Evolutionary conservation across 2,888 invertebrate species (phyloP).

Genomic region (Synanthedon tipuliformis): DNA sequence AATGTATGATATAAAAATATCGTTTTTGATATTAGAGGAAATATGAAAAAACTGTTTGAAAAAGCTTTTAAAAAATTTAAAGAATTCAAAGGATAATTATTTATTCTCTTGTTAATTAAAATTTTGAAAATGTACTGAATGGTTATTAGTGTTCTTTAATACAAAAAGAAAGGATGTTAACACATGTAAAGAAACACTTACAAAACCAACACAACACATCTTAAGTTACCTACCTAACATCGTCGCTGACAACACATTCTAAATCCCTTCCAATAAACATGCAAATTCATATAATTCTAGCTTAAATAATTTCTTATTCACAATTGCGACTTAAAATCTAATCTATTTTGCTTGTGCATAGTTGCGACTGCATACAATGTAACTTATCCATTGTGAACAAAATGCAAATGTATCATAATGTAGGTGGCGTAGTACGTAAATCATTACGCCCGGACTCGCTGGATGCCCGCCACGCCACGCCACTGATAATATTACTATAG

Average conservation of each 20-base stretch:
- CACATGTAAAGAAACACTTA: too few species aligned
- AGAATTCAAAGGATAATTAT: too few species aligned
- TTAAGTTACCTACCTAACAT: not conserved
- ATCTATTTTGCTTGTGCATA: slow-evolving; percentile 10
- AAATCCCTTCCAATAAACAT: not conserved
- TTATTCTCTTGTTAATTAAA: too few species aligned
- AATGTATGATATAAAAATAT: too few species aligned
- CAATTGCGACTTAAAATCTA: slow-evolving; percentile 1
- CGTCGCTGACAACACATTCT: not conserved
- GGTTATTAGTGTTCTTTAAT: too few species aligned
- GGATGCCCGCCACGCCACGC: slow-evolving; percentile 32
- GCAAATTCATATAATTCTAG: not conserved
- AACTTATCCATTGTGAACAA: slow-evolving; percentile 25
- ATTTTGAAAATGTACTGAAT: too few species aligned
- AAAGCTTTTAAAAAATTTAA: too few species aligned
- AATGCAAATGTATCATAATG: slow-evolving; percentile 38
- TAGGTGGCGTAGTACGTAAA: slow-evolving; percentile 27
- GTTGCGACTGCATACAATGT: slow-evolving; percentile 9
- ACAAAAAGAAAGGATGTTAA: too few species aligned
- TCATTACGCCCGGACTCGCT: slow-evolving; percentile 27
- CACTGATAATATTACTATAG: slow-evolving; percentile 40
- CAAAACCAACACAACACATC: too few species aligned
- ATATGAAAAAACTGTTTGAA: too few species aligned
- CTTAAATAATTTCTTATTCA: not conserved
- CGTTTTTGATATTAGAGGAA: too few species aligned